Percentiles rank a stretch among this genome's conserved stretches.
phyloP scores from a whole-genome alignment of 2,888 invertebrate species.

The Pimpla rufipes region DNA sequence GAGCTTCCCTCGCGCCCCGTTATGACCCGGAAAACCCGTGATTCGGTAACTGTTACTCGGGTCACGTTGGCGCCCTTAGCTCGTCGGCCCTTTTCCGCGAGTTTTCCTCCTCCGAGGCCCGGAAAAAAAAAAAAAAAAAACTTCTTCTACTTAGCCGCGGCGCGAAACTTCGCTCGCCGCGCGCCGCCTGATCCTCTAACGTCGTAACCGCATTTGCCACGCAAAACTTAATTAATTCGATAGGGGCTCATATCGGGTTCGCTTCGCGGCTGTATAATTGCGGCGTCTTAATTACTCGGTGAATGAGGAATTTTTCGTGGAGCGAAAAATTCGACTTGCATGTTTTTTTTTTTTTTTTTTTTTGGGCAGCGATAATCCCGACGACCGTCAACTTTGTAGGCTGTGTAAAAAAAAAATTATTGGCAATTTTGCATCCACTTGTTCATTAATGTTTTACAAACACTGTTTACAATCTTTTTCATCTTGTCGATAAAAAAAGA shows the following conservation, averaged over 20 bases:
- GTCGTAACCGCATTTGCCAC: neutral
- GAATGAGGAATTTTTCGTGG: neutral
- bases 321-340: neutral
- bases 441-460: neutral
- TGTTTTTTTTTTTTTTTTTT: conserved; percentile 16
- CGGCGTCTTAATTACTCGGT: neutral
- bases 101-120: conserved; percentile 16
- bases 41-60: conserved; percentile 58
- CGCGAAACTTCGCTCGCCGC: conserved; percentile 15
- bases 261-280: neutral
- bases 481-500: neutral
- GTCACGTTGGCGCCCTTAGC: conserved; percentile 52
- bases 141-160: neutral
- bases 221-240: conserved; percentile 1
- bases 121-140: conserved; percentile 2
- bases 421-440: neutral
- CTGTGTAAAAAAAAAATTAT: neutral
- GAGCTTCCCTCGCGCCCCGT: conserved; percentile 23
- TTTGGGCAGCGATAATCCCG: neutral
- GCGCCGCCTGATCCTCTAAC: neutral
- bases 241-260: neutral
- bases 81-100: conserved; percentile 11
- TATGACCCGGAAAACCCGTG: conserved; percentile 45
- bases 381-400: conserved; percentile 19
- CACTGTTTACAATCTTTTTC: neutral